Evolutionary conservation across 1,140 invertebrate species (phyloP).

Genomic region (Pseudobourletiella spinata): DNA sequence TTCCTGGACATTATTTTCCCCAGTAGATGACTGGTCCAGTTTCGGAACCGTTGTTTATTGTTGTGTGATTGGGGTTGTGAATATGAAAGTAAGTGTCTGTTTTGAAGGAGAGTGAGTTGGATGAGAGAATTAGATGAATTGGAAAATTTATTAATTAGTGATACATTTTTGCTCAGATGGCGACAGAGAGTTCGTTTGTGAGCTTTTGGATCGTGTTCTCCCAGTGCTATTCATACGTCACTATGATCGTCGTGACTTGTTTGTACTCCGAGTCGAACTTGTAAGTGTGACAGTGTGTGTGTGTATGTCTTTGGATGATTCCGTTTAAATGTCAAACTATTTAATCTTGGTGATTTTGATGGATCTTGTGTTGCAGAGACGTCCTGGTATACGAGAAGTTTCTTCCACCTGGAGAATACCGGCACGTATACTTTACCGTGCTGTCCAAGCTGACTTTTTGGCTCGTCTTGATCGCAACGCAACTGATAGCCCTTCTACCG

Average conservation of each 20-base stretch:
- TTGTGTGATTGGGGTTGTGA: constrained; percentile 44
- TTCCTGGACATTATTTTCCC: constrained; percentile 40
- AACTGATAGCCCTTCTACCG: neutral
- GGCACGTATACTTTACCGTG: constrained; percentile 52
- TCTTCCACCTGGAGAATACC: constrained; percentile 44
- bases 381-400: constrained; percentile 37
- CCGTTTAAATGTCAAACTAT: constrained; percentile 15
- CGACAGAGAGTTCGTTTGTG: constrained; percentile 54
- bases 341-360: constrained; percentile 32
- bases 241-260: constrained; percentile 50
- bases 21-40: constrained; percentile 41
- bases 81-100: constrained; percentile 45
- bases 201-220: constrained; percentile 50
- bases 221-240: constrained; percentile 50
- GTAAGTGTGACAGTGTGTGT: constrained; percentile 48
- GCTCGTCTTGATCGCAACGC: constrained; percentile 39
- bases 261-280: constrained; percentile 50
- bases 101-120: constrained; percentile 14
- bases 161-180: constrained; percentile 12
- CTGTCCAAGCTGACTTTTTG: constrained; percentile 51
- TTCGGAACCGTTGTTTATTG: constrained; percentile 47
- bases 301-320: neutral
- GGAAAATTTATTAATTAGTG: too few species aligned
- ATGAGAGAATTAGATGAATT: too few species aligned
- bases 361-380: too few species aligned